Base-by-base conservation (phyloP, 2,888 invertebrate genomes). In the Ischnus inquisitorius region DNA sequence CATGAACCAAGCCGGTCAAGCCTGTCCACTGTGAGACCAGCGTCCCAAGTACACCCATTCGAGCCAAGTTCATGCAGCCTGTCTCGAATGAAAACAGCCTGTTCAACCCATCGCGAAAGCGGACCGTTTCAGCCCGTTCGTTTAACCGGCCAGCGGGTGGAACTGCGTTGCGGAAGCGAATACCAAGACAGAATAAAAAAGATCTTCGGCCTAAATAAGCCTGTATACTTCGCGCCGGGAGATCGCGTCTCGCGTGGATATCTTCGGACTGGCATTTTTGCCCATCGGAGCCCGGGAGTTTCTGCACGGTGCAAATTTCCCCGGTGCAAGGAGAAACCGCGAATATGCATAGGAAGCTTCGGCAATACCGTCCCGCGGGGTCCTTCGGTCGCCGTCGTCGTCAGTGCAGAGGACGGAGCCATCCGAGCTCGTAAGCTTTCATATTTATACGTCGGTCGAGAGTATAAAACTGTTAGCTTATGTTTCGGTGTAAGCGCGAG, bases 401-500 rank as follows among this genome's bases (percentile, higher is more conserved):
- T 65, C 84, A 67, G 68, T 67, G 64, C 16, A 67, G 81, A 75
- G 71, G 79, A 71, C 60, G 81, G 46, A 34, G 34, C 34, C 34
- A 4, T 8, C 8, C 84, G 85, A 86, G 91, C 92, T 92, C 93
- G 89, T 93, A 93, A 93, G 90, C 90, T 92, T 86, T 87, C 88
- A 91, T 93, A 92, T 93, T 93, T 93, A 93, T 91, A 90, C 87
- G 87, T 75, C 68, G 88, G 82, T 86, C 87, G 88, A 76, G 90
- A 88, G 90, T 91, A 92, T 93, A 93, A 93, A 93, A 92, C 88
- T 90, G 90, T 92, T 91, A 93, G 88, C 89, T 93, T 93, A 93
- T 93, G 92, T 87, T 85, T 88, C 76, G 87, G 82, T 78, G 86
- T 88, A 85, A 84, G 82, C 85, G 86, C 82, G 78, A 79, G 82